Conservation (phyloP, 1,140 invertebrate species). For the Calephelis virginiensis region DNA sequence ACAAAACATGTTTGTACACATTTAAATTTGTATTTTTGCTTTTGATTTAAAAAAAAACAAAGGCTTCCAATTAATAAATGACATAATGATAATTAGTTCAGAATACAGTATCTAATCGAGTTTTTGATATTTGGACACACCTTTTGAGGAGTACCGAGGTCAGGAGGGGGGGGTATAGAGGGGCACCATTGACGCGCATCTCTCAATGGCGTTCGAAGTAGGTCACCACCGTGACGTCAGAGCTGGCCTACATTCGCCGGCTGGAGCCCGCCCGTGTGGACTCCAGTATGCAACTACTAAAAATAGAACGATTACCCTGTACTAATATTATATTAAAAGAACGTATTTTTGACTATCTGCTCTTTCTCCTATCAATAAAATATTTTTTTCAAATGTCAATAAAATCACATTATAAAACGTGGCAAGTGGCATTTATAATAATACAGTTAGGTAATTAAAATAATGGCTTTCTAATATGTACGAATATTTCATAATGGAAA, state of each 20-base stretch:
- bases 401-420: no score
- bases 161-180: constrained; percentile 36
- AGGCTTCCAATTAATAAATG: not conserved
- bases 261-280: constrained; percentile 49
- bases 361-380: not conserved
- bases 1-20: no score
- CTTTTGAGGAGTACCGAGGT: constrained; percentile 33
- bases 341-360: constrained; percentile 7
- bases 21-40: no score
- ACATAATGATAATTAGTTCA: not conserved
- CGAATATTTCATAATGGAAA: no score
- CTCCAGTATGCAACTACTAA: constrained; percentile 58
- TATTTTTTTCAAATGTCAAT: not conserved
- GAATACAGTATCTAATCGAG: not conserved
- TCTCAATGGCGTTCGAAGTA: constrained; percentile 69
- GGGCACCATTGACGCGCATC: constrained; percentile 70
- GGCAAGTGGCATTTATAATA: no score
- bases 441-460: no score
- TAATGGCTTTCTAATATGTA: no score
- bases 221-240: constrained; percentile 72
- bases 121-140: constrained; percentile 35
- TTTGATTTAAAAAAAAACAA: no score
- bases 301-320: constrained; percentile 52
- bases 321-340: constrained; percentile 28
- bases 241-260: constrained; percentile 67